Evolutionary conservation across 2,113 vertebrate species (phyloP), one percentile per base, ranked within the genome.

Genomic region (Salvelinus fontinalis): DNA sequence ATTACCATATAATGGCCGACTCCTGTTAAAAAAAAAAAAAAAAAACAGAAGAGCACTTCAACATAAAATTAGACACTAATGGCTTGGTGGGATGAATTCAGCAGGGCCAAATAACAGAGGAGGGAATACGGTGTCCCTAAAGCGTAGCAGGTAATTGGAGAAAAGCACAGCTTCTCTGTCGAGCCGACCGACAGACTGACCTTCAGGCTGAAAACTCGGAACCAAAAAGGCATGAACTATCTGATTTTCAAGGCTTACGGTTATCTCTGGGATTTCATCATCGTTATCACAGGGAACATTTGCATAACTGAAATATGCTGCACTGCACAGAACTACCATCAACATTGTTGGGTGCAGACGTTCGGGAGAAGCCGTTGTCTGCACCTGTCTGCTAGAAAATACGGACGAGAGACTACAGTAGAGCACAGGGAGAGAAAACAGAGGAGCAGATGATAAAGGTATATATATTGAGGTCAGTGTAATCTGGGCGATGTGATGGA

Each of bases 61-160:
- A 16, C 49, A 51, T 16, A 18, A 54, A 54, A 62, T 16, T 20
- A 49, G 67, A 24, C 34, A 22, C 34, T 51, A 70, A 70, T 49
- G 68, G 44, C 12, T 54, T 49, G 34, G 34, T 48, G 20, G 44
- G 39, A 22, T 70, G 68, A 44, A 22, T 70, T 70, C 39, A 24
- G 68, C 20, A 48, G 68, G 68, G 44, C 68, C 16, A 48, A 24
- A 51, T 70, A 70, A 49, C 39, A 3, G 20, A 54, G 14, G 51
- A 49, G 26, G 44, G 68, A 39, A 70, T 48, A 44, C n/a, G 7
- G 18, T n/a, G 34, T 20, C 29, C 34, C 67, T 67, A 27, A 44
- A 34, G 67, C 67, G 12, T 8, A 39, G 67, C 67, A 70, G 39
- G 68, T 70, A 70, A 70, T 70, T 51, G 68, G 16, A 70, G 68